These are phyloP conservation scores for Ochropacha duplaris DNA, from an alignment of 2,888 invertebrate species.

Conservation along the genomic window DNA sequence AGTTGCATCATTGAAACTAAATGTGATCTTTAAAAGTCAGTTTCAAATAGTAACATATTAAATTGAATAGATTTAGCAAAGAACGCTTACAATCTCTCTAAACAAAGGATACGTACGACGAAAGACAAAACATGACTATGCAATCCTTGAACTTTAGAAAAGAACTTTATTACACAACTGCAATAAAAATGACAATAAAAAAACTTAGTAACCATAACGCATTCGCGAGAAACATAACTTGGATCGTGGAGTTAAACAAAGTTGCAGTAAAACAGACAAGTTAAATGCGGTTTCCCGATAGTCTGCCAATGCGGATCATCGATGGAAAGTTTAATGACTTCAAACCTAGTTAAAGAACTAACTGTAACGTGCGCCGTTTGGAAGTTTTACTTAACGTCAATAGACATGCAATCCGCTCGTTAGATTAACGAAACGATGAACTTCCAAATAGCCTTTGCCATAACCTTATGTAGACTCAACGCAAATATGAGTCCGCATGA, in stretches of 20 bases:
- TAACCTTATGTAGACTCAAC: background rate
- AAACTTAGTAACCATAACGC: slow-evolving; percentile 4
- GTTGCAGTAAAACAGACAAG: slow-evolving; percentile 13
- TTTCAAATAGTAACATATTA: background rate
- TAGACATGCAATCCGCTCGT: slow-evolving; percentile 40
- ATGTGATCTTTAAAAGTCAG: background rate
- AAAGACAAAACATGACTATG: slow-evolving; percentile 26
- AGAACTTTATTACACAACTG: background rate
- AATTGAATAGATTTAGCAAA: slow-evolving; percentile 14
- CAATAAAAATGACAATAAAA: slow-evolving; percentile 20
- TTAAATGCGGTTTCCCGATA: slow-evolving; percentile 28
- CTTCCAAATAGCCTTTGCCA: slow-evolving; percentile 11
- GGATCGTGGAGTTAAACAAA: slow-evolving; percentile 5
- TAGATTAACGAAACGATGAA: slow-evolving; percentile 18
- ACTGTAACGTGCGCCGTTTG: slow-evolving; percentile 37
- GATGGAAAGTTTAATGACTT: slow-evolving; percentile 60
- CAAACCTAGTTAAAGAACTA: slow-evolving; percentile 44
- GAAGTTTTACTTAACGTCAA: slow-evolving; percentile 30
- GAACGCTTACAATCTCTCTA: slow-evolving; percentile 19
- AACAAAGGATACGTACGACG: slow-evolving; percentile 25
- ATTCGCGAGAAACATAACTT: slow-evolving; percentile 3
- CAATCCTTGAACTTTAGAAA: slow-evolving; percentile 40
- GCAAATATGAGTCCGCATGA: slow-evolving; percentile 29
- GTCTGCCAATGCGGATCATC: slow-evolving; percentile 46
- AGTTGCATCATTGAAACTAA: background rate